phyloP scores from a whole-genome alignment of 2,113 vertebrate genomes.

The Piaya cayana region DNA sequence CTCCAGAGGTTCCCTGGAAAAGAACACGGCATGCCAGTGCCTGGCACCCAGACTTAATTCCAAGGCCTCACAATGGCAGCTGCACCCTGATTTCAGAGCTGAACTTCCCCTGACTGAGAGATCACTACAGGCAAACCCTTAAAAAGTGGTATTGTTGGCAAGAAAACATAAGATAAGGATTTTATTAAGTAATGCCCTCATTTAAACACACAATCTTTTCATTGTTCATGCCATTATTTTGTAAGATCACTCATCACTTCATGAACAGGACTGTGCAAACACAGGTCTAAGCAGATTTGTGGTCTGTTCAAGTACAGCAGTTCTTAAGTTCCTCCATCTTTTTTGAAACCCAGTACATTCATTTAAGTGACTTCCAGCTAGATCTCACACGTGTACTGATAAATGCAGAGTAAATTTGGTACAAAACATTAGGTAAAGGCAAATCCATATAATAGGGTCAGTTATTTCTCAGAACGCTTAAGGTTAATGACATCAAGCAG shows the following conservation, averaged over 20 bases:
- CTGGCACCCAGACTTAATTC: background rate
- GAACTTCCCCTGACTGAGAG: background rate
- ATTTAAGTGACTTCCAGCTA: background rate
- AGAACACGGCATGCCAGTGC: background rate
- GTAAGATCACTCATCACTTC: background rate
- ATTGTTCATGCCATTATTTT: background rate
- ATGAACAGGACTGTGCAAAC: background rate
- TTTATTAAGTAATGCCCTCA: background rate
- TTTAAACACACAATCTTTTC: background rate
- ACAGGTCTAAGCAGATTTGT: background rate
- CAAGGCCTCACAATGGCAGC: background rate
- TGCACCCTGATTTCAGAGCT: background rate
- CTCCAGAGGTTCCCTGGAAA: background rate
- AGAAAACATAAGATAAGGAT: background rate
- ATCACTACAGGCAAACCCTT: background rate
- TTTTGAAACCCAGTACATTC: background rate
- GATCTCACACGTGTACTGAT: background rate
- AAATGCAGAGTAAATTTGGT: background rate
- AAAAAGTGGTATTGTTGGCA: background rate
- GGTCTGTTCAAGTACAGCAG: background rate
- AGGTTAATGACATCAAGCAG: slow-evolving; percentile 16
- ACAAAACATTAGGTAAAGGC: background rate
- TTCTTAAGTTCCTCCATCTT: background rate
- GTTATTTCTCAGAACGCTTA: background rate
- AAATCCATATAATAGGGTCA: background rate